A percentile compares a stretch with the other conserved stretches of the same genome.
Evolutionary conservation across 2,113 vertebrate species (phyloP).

Genomic region (Microcebus jonahi): DNA sequence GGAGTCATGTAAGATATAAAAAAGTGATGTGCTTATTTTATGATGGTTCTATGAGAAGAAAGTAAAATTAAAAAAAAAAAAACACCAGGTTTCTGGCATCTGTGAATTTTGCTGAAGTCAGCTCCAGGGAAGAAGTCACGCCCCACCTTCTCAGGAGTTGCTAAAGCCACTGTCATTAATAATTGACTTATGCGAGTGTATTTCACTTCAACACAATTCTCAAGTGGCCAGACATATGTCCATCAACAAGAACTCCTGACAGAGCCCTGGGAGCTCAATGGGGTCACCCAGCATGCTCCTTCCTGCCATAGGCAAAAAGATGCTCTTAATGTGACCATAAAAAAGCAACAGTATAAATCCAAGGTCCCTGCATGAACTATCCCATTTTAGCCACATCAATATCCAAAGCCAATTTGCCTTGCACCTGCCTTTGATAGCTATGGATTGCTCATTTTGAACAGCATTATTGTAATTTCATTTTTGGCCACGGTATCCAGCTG

Average conservation of each 20-base stretch:
- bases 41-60: slow-evolving; percentile 33
- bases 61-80: neutral
- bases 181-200: neutral
- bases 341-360: neutral
- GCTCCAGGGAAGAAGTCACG: neutral
- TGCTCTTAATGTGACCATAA: neutral
- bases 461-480: neutral
- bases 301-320: neutral
- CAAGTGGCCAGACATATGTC: slow-evolving; percentile 30
- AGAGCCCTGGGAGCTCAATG: neutral
- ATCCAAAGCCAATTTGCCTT: slow-evolving; percentile 6
- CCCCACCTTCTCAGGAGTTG: neutral
- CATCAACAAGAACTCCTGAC: neutral
- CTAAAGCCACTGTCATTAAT: slow-evolving; percentile 19
- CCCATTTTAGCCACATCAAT: neutral
- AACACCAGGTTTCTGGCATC: neutral
- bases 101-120: slow-evolving; percentile 46
- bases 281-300: neutral
- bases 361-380: neutral
- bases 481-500: neutral
- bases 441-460: neutral
- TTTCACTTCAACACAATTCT: slow-evolving; percentile 23
- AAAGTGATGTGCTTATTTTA: neutral
- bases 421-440: neutral
- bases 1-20: neutral